A percentile compares a stretch with the other conserved stretches of the same genome.
phyloP scores from a whole-genome alignment of 2,888 invertebrate genomes.

The Aporophyla lueneburgensis region DNA sequence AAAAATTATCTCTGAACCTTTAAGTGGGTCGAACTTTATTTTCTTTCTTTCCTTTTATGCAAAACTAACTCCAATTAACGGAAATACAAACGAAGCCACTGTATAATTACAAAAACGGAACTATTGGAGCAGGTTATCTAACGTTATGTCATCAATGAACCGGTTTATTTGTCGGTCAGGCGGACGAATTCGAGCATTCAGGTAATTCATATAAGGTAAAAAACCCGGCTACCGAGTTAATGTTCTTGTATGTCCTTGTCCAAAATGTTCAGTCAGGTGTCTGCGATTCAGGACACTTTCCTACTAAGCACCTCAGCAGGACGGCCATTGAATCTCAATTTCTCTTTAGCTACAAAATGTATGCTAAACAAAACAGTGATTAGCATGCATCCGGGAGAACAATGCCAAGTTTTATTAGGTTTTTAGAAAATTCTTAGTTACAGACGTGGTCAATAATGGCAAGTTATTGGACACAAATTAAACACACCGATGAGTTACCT shows the following conservation, averaged over 20 bases:
- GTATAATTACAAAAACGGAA: conserved; percentile 26
- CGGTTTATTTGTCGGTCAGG: conserved; percentile 48
- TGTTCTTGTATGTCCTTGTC: conserved; percentile 16
- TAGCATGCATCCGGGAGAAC: conserved; percentile 19
- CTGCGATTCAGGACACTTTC: neutral
- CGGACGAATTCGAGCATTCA: conserved; percentile 21
- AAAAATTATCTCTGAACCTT: neutral
- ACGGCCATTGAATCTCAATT: neutral
- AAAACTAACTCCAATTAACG: conserved; percentile 2
- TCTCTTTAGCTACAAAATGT: neutral
- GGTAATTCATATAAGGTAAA: conserved; percentile 6
- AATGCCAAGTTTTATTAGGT: conserved; percentile 15
- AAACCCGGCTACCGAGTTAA: neutral
- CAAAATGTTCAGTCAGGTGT: conserved; percentile 11
- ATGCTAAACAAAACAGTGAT: conserved; percentile 16
- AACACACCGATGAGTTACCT: neutral
- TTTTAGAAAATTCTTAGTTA: conserved; percentile 3
- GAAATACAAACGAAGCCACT: neutral
- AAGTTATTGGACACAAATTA: neutral
- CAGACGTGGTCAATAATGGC: neutral
- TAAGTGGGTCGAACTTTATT: neutral
- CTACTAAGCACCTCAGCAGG: neutral
- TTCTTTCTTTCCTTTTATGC: neutral
- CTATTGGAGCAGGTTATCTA: conserved; percentile 13
- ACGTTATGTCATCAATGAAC: conserved; percentile 44